Conservation (phyloP, 2,888 invertebrate species). For the Drosophila conformis region DNA sequence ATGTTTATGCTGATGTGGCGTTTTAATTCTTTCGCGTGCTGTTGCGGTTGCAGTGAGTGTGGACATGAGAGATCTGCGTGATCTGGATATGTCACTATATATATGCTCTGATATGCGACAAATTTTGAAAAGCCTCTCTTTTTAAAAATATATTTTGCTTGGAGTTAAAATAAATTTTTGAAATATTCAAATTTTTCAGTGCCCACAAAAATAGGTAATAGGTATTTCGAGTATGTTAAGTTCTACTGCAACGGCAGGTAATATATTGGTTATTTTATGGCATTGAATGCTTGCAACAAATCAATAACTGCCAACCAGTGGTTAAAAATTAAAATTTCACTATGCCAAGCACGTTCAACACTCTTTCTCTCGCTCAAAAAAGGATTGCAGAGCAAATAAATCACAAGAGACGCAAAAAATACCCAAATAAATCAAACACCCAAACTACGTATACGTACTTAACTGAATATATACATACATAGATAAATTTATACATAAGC, state of each 20-base stretch:
- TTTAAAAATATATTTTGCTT: background rate
- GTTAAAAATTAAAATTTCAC: slow-evolving; percentile 8
- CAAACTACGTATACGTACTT: slow-evolving; percentile 15
- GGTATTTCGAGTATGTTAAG: background rate
- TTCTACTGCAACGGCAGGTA: background rate
- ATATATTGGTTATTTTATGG: background rate
- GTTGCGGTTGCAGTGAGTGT: too few relatives aligned
- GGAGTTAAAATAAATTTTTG: background rate
- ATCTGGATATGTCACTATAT: too few relatives aligned
- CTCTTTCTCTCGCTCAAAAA: slow-evolving; percentile 1
- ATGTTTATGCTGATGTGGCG: too few relatives aligned
- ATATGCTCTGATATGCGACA: background rate
- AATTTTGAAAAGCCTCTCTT: background rate
- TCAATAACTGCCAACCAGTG: slow-evolving; percentile 30
- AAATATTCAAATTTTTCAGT: background rate
- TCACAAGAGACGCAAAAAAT: slow-evolving; percentile 28
- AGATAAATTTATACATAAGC: background rate
- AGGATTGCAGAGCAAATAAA: slow-evolving; percentile 53
- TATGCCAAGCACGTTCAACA: slow-evolving; percentile 59
- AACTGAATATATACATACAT: background rate
- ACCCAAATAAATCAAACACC: slow-evolving; percentile 28
- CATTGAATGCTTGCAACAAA: slow-evolving; percentile 18
- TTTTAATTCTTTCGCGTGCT: too few relatives aligned
- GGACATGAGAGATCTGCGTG: too few relatives aligned
- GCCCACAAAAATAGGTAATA: background rate